Percentiles rank a stretch among this genome's conserved stretches.
These are phyloP conservation scores for Idaea dimidiata DNA, from an alignment of 2,888 invertebrate species.

Conservation along the genomic window DNA sequence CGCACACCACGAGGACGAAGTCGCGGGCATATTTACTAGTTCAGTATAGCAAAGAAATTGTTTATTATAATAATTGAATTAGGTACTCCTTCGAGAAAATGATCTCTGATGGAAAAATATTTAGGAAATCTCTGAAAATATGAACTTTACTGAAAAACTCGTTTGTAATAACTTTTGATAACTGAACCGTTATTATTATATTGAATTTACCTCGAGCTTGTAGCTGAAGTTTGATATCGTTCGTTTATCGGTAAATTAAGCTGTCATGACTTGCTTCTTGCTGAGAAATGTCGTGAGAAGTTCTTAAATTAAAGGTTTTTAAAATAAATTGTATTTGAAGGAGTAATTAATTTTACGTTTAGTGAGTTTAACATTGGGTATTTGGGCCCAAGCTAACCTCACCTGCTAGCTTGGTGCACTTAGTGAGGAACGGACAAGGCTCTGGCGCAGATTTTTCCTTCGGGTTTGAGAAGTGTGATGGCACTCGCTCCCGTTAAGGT, in stretches of 20 bases:
- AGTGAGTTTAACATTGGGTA: too few species aligned
- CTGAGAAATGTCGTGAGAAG: slow-evolving; percentile 29
- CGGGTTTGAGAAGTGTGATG: too few species aligned
- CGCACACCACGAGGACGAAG: too few species aligned
- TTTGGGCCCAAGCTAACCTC: too few species aligned
- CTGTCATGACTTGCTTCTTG: slow-evolving; percentile 42
- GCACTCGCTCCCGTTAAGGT: too few species aligned
- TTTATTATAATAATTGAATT: background rate
- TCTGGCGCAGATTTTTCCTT: too few species aligned
- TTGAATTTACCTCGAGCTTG: background rate
- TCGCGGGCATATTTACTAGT: too few species aligned
- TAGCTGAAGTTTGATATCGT: slow-evolving; percentile 20
- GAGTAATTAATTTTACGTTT: too few species aligned
- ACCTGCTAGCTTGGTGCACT: too few species aligned
- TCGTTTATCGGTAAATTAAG: slow-evolving; percentile 38
- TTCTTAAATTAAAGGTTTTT: slow-evolving; percentile 3
- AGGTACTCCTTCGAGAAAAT: background rate
- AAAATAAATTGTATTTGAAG: background rate
- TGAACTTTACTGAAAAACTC: slow-evolving; percentile 19
- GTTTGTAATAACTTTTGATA: slow-evolving; percentile 27
- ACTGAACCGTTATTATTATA: slow-evolving; percentile 5
- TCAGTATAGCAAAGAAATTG: background rate
- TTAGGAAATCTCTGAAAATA: slow-evolving; percentile 18
- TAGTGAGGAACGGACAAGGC: too few species aligned
- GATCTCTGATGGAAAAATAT: background rate